Conservation (phyloP, 37 sponge, comb jelly and placozoan species). For the Dysidea cf. avara region DNA sequence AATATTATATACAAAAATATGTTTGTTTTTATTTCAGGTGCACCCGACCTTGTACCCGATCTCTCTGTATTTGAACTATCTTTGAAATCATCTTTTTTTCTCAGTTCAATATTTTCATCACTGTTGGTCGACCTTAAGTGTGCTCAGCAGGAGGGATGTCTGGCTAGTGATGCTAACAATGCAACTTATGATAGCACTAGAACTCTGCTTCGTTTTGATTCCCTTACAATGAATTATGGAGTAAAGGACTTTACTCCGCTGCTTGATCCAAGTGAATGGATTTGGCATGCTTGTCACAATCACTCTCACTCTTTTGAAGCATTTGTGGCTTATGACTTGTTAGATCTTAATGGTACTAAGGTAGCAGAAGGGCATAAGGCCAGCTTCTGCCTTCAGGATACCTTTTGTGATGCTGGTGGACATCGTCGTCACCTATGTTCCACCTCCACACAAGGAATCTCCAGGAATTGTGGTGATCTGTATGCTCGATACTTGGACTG, state of each 20-base stretch:
- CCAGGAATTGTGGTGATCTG: conserved; percentile 77
- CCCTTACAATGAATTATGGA: conserved; percentile 75
- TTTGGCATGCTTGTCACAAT: conserved; percentile 83
- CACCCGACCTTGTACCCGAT: too few relatives aligned
- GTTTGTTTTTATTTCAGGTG: too few relatives aligned
- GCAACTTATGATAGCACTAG: too few relatives aligned
- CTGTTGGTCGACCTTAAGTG: too few relatives aligned
- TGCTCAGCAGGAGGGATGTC: too few relatives aligned
- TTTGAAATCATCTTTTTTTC: too few relatives aligned
- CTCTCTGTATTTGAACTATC: too few relatives aligned
- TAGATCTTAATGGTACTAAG: conserved; percentile 35
- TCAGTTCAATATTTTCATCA: too few relatives aligned
- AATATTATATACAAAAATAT: too few relatives aligned
- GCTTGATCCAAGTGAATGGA: conserved; percentile 39
- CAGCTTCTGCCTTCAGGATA: conserved; percentile 92
- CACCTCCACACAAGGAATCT: conserved; percentile 68
- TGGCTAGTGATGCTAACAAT: too few relatives aligned
- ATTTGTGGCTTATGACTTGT: conserved; percentile 74
- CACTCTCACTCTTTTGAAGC: conserved; percentile 92
- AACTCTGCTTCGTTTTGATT: conserved; percentile 68
- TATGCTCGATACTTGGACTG: conserved; percentile 64
- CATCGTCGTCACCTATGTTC: conserved; percentile 39
- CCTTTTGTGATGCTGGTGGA: conserved; percentile 38
- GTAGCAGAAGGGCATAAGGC: conserved; percentile 93
- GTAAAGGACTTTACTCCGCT: conserved; percentile 56